Conservation (phyloP, 1,140 invertebrate genomes). For the Battus philenor region DNA sequence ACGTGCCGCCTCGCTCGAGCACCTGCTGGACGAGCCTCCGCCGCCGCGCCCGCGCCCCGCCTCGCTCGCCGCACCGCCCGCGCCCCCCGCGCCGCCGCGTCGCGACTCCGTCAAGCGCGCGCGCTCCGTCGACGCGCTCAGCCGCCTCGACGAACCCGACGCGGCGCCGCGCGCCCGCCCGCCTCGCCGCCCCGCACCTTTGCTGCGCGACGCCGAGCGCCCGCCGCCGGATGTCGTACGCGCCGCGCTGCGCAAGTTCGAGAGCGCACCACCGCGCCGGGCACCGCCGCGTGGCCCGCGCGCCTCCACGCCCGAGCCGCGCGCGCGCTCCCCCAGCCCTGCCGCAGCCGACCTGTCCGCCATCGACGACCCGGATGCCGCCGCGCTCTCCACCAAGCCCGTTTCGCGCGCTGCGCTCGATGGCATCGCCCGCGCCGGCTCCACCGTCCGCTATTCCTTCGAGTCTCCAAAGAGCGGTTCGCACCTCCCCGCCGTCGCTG, state of each 20-base stretch:
- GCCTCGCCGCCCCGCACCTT: slow-evolving; percentile 80
- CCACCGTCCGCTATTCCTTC: slow-evolving; percentile 79
- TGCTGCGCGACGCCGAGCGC: slow-evolving; percentile 87
- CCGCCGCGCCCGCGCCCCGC: slow-evolving; percentile 44
- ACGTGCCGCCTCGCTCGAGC: slow-evolving; percentile 89
- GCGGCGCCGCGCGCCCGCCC: slow-evolving; percentile 76
- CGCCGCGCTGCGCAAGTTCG: slow-evolving; percentile 89
- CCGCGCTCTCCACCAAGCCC: slow-evolving; percentile 22
- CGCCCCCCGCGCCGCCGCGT: slow-evolving; percentile 58
- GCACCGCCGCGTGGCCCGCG: slow-evolving; percentile 47
- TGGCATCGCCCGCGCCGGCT: slow-evolving; percentile 82
- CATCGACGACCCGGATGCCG: slow-evolving; percentile 33
- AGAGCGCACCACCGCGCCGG: slow-evolving; percentile 79
- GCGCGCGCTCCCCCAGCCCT: slow-evolving; percentile 45
- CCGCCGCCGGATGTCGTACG: slow-evolving; percentile 91
- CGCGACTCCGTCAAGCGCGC: slow-evolving; percentile 87
- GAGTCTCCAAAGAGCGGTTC: slow-evolving; percentile 53
- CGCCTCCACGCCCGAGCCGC: slow-evolving; percentile 59
- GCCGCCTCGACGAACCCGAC: slow-evolving; percentile 76
- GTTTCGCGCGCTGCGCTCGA: slow-evolving; percentile 79
- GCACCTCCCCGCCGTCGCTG: slow-evolving; percentile 76
- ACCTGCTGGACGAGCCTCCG: slow-evolving; percentile 83
- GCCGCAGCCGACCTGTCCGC: slow-evolving; percentile 36
- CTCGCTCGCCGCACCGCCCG: slow-evolving; percentile 73
- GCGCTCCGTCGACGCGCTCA: slow-evolving; percentile 87